Evolutionary conservation across 2,113 vertebrate species (phyloP).

Genomic region (Gallinago jamesoni): DNA sequence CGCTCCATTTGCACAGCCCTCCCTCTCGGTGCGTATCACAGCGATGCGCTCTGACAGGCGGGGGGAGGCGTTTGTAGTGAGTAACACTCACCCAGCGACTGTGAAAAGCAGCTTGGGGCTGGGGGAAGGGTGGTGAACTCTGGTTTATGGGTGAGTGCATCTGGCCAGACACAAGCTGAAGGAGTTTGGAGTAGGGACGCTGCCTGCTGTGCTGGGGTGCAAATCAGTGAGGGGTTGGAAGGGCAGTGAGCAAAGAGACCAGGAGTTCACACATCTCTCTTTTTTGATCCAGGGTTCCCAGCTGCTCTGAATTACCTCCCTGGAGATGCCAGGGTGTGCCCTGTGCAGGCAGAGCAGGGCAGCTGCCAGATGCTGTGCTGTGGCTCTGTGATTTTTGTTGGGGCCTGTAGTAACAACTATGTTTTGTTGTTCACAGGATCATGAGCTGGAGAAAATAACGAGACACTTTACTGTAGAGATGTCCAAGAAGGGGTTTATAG

Average conservation of each 20-base stretch:
- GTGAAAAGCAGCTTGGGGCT: not conserved
- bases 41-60: not conserved
- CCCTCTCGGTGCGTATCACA: not conserved
- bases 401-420: not conserved
- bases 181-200: not conserved
- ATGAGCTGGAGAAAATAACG: constrained; percentile 6
- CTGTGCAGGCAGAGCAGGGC: not conserved
- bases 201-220: not conserved
- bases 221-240: not conserved
- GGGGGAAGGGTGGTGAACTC: not conserved
- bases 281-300: not conserved
- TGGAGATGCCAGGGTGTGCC: not conserved
- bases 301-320: not conserved
- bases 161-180: not conserved
- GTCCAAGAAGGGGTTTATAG: constrained; percentile 32
- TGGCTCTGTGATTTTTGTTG: not conserved
- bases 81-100: not conserved
- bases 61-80: not conserved
- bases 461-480: constrained; percentile 2
- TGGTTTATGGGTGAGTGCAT: not conserved
- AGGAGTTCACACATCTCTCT: not conserved
- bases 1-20: constrained; percentile 29
- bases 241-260: not conserved
- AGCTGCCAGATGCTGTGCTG: not conserved
- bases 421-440: not conserved